Base-by-base conservation (phyloP, 2,113 vertebrate genomes). In the Holacanthus passer region DNA sequence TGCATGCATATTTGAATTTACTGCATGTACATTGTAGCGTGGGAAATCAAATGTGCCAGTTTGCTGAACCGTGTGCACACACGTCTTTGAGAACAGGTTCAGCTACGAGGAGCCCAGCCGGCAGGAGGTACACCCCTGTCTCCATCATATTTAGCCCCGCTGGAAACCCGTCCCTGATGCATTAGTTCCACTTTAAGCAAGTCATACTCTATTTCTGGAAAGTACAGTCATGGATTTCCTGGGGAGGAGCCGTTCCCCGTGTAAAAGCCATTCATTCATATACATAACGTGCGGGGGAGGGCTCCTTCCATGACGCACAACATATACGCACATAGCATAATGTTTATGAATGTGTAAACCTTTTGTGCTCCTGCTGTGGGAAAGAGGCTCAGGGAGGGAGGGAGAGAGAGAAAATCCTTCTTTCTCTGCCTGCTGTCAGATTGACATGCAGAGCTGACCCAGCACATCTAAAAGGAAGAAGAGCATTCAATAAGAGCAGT, bases 171-270 rank as follows among this genome's bases (percentile, higher is more conserved):
- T 60, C 35, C 73, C 87, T 89, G 88, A 91, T 89, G 85, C 72
- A 84, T 90, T 87, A 85, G 89, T 90, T 93, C 88, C 85, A 87
- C 87, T 88, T 87, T 77, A 72, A 85, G 72, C 59, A 73, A 86
- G 81, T 89, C 88, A 91, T 73, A 66, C 35, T 88, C 93, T 94
- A 92, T 94, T 94, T 93, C 70, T 87, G 93, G 88, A 89, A 87
- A 85, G 82, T 86, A 84, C 75, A 88, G 88, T 91, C 89, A 86
- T 83, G 77, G 88, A 73, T 89, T 89, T 89, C 76, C 79, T 79
- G 68, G 79, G 81, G 82, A 88, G 87, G 84, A 87, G 86, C 53
- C 60, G 27, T 62, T 79, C 55, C 39, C 72, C 80, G 47, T 86
- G 78, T 85, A 86, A 91, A 80, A 84, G 84, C 79, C 86, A 84